phyloP scores from a whole-genome alignment of 1,140 invertebrate species.

The Trigoniulus corallinus region DNA sequence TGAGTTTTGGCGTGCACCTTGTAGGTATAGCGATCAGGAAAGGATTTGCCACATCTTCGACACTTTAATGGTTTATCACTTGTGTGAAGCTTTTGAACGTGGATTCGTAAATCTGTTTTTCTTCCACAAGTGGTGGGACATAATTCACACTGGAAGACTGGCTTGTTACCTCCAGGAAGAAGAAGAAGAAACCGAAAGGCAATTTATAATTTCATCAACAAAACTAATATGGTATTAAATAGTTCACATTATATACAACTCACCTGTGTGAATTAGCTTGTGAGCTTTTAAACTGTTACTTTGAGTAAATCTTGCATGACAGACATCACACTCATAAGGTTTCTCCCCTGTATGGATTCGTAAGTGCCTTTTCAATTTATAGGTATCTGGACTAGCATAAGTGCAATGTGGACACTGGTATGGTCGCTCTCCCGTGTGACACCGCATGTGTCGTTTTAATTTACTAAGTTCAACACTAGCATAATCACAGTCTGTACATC shows the following conservation, averaged over 20 bases:
- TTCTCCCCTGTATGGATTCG: conserved; percentile 44
- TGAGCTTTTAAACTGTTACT: conserved; percentile 91
- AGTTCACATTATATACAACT: conserved; percentile 23
- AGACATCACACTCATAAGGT: conserved; percentile 43
- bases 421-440: conserved; percentile 71
- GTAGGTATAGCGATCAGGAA: conserved; percentile 57
- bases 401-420: conserved; percentile 90
- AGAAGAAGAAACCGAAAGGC: conserved; percentile 26
- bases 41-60: conserved; percentile 79
- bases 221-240: neutral
- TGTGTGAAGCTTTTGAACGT: conserved; percentile 90
- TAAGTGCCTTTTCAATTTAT: conserved; percentile 61
- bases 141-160: conserved; percentile 83
- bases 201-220: neutral
- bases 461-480: conserved; percentile 87
- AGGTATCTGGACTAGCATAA: conserved; percentile 93
- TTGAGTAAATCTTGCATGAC: conserved; percentile 71
- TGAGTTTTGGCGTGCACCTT: conserved; percentile 62
- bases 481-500: conserved; percentile 87
- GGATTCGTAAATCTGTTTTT: conserved; percentile 89
- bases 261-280: conserved; percentile 82
- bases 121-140: conserved; percentile 92
- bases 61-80: conserved; percentile 81
- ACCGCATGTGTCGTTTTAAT: conserved; percentile 78
- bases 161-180: conserved; percentile 63